Evolutionary conservation across 2,888 invertebrate genomes (phyloP).

Genomic region (Zeuzera pyrina): DNA sequence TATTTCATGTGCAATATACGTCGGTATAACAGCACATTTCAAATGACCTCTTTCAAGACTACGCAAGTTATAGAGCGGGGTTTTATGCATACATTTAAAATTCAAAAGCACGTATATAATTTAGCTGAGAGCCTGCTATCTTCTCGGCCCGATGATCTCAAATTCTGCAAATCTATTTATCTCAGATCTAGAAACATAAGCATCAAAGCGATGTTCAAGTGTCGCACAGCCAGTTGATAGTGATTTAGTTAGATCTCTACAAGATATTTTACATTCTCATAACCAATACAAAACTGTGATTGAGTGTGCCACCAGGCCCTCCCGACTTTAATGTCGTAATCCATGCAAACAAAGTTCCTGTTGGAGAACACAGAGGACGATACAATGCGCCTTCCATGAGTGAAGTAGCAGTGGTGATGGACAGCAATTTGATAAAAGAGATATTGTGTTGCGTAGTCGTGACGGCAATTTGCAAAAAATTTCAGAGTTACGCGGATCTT

Average conservation of each 20-base stretch:
- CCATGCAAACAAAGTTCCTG: conserved; percentile 17
- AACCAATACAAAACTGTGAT: conserved; percentile 19
- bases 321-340: conserved; percentile 18
- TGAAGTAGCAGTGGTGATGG: conserved; percentile 21
- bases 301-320: conserved; percentile 16
- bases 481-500: conserved; percentile 19
- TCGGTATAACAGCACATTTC: conserved; percentile 19
- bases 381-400: conserved; percentile 19
- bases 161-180: conserved; percentile 19
- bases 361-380: conserved; percentile 18
- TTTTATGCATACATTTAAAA: conserved; percentile 19
- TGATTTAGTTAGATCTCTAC: conserved; percentile 16
- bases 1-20: conserved; percentile 17
- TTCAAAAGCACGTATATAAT: conserved; percentile 18
- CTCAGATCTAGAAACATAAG: conserved; percentile 16
- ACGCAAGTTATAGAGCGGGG: conserved; percentile 15
- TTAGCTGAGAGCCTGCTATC: conserved; percentile 16
- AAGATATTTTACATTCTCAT: conserved; percentile 19
- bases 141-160: conserved; percentile 16
- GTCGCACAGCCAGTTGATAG: conserved; percentile 16
- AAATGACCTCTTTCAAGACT: conserved; percentile 19
- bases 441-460: conserved; percentile 19
- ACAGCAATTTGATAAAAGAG: conserved; percentile 20
- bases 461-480: conserved; percentile 18
- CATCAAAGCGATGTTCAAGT: conserved; percentile 16